Percentiles rank a stretch among this genome's conserved stretches.
phyloP scores from a whole-genome alignment of 1,140 invertebrate species.

The Manduca sexta region DNA sequence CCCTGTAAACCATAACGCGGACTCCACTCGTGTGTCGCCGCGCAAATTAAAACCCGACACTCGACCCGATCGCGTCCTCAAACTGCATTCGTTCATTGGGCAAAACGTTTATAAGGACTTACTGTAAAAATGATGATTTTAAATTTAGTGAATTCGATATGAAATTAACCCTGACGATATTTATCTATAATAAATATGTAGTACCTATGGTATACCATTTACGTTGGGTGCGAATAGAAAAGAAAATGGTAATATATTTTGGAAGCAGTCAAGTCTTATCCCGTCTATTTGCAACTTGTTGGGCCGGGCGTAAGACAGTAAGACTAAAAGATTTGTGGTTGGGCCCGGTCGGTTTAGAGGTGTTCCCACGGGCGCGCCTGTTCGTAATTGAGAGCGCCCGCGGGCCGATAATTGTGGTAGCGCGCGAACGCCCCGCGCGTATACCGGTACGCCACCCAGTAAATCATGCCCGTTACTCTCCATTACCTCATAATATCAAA shows the following conservation, averaged over 20 bases:
- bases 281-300: constrained; percentile 29
- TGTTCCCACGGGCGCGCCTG: constrained; percentile 63
- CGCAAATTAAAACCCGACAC: constrained; percentile 71
- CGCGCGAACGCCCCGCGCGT: constrained; percentile 31
- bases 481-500: constrained; percentile 70
- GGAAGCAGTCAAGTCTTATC: background rate
- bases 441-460: constrained; percentile 25
- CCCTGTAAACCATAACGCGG: constrained; percentile 52
- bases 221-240: too few relatives aligned
- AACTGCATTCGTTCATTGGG: constrained; percentile 57
- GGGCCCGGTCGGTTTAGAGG: constrained; percentile 38
- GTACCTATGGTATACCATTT: too few relatives aligned
- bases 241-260: too few relatives aligned
- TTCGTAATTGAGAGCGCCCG: constrained; percentile 70
- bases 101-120: constrained; percentile 33
- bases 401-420: constrained; percentile 67
- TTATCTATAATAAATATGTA: too few relatives aligned
- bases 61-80: constrained; percentile 58
- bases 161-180: too few relatives aligned
- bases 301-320: constrained; percentile 31
- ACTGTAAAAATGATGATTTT: background rate
- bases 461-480: constrained; percentile 72
- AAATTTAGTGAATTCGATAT: too few relatives aligned
- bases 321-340: constrained; percentile 59
- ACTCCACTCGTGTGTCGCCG: constrained; percentile 65